Base-by-base conservation (phyloP, 2,797 vertebrate genomes). In the Eutrigla gurnardus region DNA sequence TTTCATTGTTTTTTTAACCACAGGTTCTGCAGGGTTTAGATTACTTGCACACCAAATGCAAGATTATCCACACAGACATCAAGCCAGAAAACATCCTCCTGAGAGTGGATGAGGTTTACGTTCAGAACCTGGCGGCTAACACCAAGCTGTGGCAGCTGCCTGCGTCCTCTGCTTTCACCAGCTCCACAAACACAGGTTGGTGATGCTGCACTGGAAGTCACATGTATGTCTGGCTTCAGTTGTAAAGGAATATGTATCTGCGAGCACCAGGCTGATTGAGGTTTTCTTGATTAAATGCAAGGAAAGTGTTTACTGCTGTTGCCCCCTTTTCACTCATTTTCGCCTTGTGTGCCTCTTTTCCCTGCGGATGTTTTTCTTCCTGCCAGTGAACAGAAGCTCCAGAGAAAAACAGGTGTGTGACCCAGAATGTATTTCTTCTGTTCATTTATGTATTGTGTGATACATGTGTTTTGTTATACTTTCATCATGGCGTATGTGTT, bases 41-140 rank as follows among this genome's bases (percentile, higher is more conserved):
- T 91, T 98, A 98, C 86, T 93, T 98, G 62, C 97, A 98, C 90
- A 95, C 94, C 32, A 98, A 97, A 92, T 98, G 97, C 92, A 98
- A 96, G 91, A 97, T 98, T 74, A 97, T 98, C 80, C 97, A 98
- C 89, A 97, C 97, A 0, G 96, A 98, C 92, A 97, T 98, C 89
- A 98, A 98, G 80, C 97, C 97, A 0, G 97, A 98, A 81, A 98
- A 98, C 87, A 93, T 94, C 83, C 93, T 96, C 40, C 86, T 97
- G 83, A 92, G 93, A 9, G 95, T 96, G 59, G 95, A 95, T 0
- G 93, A 96, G 1, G 83, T 77, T 67, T 95, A 95, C 55, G 87
- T 96, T 77, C 78, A 94, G 43, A 93, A 90, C 7, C 87, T 96
- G 57, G 95, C 95, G 0, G 90, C 95, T 0, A 81, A 95, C 78